These are phyloP conservation scores for Chrysocyon brachyurus DNA, from an alignment of 2,797 vertebrate genomes.

Conservation along the genomic window DNA sequence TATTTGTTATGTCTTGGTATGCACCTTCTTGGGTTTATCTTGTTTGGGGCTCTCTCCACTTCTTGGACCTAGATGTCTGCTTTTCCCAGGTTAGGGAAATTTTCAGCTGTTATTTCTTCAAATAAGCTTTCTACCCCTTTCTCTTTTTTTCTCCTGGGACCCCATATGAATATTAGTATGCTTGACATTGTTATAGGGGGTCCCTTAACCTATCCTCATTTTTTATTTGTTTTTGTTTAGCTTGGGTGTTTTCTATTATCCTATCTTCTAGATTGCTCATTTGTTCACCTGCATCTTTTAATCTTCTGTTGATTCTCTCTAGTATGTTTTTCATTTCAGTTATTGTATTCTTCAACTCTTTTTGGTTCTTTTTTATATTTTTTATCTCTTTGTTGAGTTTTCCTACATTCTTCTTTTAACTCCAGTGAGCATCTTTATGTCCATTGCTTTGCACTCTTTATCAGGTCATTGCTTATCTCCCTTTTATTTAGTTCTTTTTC, in stretches of 20 bases:
- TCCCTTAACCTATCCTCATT: neutral
- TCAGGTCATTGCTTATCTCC: neutral
- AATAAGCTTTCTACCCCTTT: neutral
- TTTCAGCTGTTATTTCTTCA: neutral
- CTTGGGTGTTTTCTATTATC: neutral
- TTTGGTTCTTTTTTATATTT: neutral
- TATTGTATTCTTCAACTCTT: neutral
- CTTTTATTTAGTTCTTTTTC: neutral
- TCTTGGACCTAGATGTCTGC: neutral
- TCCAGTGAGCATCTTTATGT: neutral
- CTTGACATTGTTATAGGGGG: neutral
- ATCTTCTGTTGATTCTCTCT: neutral
- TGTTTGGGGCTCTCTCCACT: neutral
- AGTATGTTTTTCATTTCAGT: neutral
- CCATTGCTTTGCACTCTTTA: neutral
- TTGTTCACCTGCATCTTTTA: neutral
- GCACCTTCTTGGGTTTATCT: neutral
- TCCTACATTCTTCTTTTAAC: neutral
- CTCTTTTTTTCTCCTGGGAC: neutral
- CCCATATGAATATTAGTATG: neutral
- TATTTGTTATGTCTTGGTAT: neutral
- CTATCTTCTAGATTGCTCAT: neutral
- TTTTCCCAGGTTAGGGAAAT: neutral
- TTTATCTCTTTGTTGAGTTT: neutral
- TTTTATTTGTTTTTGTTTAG: neutral